A percentile compares a stretch with the other conserved stretches of the same genome.
Conservation (phyloP, 2,113 vertebrate genomes). For the Hemibagrus wyckioides region DNA sequence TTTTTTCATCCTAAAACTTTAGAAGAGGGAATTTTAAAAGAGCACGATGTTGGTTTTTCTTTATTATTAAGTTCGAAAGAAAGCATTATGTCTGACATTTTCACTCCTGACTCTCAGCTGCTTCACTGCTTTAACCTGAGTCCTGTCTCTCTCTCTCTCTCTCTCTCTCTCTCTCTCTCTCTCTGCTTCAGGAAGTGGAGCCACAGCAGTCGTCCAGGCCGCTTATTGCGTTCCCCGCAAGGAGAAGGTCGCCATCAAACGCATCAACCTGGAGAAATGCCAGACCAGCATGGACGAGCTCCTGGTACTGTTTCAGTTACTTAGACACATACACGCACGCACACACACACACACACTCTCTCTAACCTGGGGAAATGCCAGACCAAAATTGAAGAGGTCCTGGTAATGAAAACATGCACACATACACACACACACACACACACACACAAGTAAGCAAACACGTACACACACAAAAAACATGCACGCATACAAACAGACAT, state of each 20-base stretch:
- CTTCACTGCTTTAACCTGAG: neutral
- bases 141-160: neutral
- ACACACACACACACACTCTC: neutral
- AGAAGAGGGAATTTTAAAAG: too few relatives aligned
- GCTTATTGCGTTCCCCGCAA: constrained; percentile 83
- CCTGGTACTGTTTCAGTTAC: constrained; percentile 71
- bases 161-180: too few relatives aligned
- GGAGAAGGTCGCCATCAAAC: constrained; percentile 87
- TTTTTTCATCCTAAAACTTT: too few relatives aligned
- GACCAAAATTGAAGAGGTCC: constrained; percentile 87
- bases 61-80: neutral
- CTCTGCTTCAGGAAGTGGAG: constrained; percentile 54
- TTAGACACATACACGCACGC: neutral
- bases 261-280: constrained; percentile 90
- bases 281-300: constrained; percentile 91
- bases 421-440: neutral
- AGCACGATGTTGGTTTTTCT: neutral
- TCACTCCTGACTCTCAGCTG: neutral
- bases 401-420: constrained; percentile 68
- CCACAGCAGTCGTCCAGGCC: constrained; percentile 85
- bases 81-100: neutral
- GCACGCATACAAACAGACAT: neutral
- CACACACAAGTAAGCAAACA: neutral
- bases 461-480: too few relatives aligned
- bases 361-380: constrained; percentile 82